A percentile compares a stretch with the other conserved stretches of the same genome.
These are phyloP conservation scores for Mormyrus proboscirostris DNA, from an alignment of 2,797 vertebrate species.

Conservation along the genomic window DNA sequence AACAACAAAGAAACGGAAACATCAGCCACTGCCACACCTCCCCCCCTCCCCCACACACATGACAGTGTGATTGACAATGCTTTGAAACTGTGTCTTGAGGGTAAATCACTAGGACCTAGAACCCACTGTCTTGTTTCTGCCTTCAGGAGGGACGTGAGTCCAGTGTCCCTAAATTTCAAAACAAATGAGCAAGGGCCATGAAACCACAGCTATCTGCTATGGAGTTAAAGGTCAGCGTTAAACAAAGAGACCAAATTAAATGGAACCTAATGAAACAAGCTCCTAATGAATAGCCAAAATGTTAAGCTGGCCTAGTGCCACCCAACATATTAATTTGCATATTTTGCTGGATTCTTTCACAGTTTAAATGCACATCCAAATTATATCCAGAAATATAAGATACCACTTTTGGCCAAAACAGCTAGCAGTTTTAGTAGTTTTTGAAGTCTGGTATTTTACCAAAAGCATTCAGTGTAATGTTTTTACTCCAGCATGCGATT, in stretches of 20 bases:
- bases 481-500: neutral
- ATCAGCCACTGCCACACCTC: neutral
- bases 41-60: neutral
- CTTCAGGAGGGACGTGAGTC: neutral
- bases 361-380: neutral
- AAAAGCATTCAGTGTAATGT: neutral
- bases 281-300: neutral
- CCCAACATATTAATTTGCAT: neutral
- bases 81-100: neutral
- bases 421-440: neutral
- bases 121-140: neutral
- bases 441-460: neutral
- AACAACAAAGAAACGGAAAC: constrained; percentile 27
- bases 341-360: neutral
- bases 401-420: neutral
- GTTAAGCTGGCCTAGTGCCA: neutral
- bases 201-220: neutral
- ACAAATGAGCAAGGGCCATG: neutral
- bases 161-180: neutral
- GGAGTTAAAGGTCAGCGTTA: neutral
- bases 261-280: neutral
- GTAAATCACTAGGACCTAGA: constrained; percentile 33
- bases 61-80: no score
- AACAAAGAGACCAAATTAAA: neutral
- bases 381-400: neutral